A percentile compares a stretch with the other conserved stretches of the same genome.
Conservation (phyloP, 2,888 invertebrate species). For the Perizoma affinitatum region DNA sequence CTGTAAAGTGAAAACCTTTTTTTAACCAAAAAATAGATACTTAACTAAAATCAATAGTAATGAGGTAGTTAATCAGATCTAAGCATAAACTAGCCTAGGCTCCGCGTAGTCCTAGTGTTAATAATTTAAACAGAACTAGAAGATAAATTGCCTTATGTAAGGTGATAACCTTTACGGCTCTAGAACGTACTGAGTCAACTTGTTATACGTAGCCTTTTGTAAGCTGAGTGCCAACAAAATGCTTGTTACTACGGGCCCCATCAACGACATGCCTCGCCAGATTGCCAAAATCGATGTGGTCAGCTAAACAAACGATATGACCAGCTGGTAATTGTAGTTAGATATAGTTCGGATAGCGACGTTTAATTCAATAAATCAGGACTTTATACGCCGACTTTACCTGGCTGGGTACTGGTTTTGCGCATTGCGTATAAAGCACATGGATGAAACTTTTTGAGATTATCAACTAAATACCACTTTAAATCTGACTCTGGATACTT, state of each 20-base stretch:
- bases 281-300: conserved; percentile 25
- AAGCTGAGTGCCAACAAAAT: conserved; percentile 4
- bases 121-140: too few relatives aligned
- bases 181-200: too few relatives aligned
- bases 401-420: conserved; percentile 21
- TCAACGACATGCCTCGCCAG: conserved; percentile 15
- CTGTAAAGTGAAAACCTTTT: too few relatives aligned
- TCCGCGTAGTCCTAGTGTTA: too few relatives aligned
- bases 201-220: too few relatives aligned
- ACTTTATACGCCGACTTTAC: conserved; percentile 18
- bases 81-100: too few relatives aligned
- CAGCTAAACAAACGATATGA: conserved; percentile 22
- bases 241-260: conserved; percentile 9
- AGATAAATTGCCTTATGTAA: too few relatives aligned
- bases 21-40: too few relatives aligned
- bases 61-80: too few relatives aligned
- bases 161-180: too few relatives aligned
- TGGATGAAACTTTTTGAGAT: conserved; percentile 4
- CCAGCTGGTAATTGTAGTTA: conserved; percentile 6
- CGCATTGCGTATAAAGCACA: conserved; percentile 32
- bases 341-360: conserved; percentile 7
- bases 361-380: conserved; percentile 17
- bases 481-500: not conserved
- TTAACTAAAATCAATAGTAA: too few relatives aligned
- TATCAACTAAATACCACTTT: not conserved